Conservation (phyloP, 2,888 invertebrate species). For the Drosophila sordidapex region DNA sequence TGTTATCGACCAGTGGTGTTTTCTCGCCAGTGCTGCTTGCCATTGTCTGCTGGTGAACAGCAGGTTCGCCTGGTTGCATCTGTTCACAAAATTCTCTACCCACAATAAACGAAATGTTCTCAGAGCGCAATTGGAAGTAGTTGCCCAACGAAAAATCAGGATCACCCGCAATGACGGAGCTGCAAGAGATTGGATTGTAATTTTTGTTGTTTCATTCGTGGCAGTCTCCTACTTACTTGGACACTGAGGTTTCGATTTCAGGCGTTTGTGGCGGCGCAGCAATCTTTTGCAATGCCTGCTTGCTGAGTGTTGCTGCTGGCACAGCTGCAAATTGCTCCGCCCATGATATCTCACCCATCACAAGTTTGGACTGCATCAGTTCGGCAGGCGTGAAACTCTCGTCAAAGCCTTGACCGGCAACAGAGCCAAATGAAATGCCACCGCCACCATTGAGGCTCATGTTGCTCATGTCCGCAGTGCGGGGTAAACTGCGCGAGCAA, state of each 20-base stretch:
- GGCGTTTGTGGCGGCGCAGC: slow-evolving; percentile 30
- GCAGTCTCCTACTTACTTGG: slow-evolving; percentile 60
- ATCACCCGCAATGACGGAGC: slow-evolving; percentile 75
- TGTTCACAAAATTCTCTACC: slow-evolving; percentile 64
- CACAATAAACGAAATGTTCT: slow-evolving; percentile 79
- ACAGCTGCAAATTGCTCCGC: slow-evolving; percentile 83
- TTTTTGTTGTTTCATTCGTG: no score
- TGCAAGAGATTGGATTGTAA: slow-evolving; percentile 27
- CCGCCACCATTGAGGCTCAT: slow-evolving; percentile 66
- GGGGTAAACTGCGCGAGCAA: slow-evolving; percentile 75
- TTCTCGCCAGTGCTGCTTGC: slow-evolving; percentile 26
- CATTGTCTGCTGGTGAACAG: slow-evolving; percentile 52
- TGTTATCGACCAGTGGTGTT: slow-evolving; percentile 79
- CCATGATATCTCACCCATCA: slow-evolving; percentile 83
- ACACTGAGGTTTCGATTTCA: slow-evolving; percentile 62
- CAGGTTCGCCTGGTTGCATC: slow-evolving; percentile 56
- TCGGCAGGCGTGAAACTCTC: slow-evolving; percentile 82
- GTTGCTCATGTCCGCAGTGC: slow-evolving; percentile 82
- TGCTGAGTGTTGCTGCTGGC: slow-evolving; percentile 77
- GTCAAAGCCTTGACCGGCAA: slow-evolving; percentile 36
- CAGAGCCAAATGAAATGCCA: slow-evolving; percentile 65
- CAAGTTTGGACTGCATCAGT: slow-evolving; percentile 81
- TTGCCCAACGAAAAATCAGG: slow-evolving; percentile 82
- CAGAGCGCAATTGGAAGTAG: slow-evolving; percentile 82
- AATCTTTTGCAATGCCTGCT: slow-evolving; percentile 70